Conservation (phyloP, 1,140 invertebrate genomes). For the Cephus cinctus region DNA sequence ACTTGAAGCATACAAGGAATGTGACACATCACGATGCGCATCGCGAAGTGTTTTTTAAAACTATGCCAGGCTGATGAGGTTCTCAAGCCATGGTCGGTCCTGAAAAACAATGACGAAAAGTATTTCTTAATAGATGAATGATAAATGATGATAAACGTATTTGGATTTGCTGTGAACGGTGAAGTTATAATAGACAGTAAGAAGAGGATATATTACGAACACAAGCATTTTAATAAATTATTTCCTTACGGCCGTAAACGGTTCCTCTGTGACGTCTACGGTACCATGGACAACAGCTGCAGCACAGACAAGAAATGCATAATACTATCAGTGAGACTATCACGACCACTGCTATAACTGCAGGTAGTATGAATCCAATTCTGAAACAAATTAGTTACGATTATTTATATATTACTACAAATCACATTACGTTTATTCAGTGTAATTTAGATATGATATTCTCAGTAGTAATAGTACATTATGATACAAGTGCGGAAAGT, state of each 20-base stretch:
- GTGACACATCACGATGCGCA: slow-evolving; percentile 7
- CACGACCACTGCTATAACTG: slow-evolving; percentile 10
- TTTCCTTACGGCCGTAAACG: slow-evolving; percentile 41
- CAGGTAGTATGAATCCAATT: slow-evolving; percentile 20
- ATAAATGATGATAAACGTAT: not conserved
- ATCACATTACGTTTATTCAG: not conserved
- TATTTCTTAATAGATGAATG: not conserved
- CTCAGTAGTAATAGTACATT: not conserved
- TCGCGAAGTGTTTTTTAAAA: slow-evolving; percentile 16
- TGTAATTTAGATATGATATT: not conserved
- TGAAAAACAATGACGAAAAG: slow-evolving; percentile 30
- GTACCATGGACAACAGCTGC: slow-evolving; percentile 44
- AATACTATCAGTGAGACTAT: slow-evolving; percentile 25
- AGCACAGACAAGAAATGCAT: slow-evolving; percentile 43
- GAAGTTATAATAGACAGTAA: slow-evolving; percentile 5
- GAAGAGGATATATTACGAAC: slow-evolving; percentile 1
- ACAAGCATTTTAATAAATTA: not conserved
- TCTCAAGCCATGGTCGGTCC: slow-evolving; percentile 29
- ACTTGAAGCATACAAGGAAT: too few relatives aligned
- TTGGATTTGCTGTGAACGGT: not conserved
- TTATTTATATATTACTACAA: slow-evolving; percentile 2
- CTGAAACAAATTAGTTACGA: slow-evolving; percentile 22
- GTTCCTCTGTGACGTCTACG: slow-evolving; percentile 39
- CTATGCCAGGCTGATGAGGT: slow-evolving; percentile 16
- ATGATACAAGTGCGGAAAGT: not conserved